These are phyloP conservation scores for Tenrec ecaudatus DNA, from an alignment of 2,113 vertebrate genomes.

Conservation along the genomic window DNA sequence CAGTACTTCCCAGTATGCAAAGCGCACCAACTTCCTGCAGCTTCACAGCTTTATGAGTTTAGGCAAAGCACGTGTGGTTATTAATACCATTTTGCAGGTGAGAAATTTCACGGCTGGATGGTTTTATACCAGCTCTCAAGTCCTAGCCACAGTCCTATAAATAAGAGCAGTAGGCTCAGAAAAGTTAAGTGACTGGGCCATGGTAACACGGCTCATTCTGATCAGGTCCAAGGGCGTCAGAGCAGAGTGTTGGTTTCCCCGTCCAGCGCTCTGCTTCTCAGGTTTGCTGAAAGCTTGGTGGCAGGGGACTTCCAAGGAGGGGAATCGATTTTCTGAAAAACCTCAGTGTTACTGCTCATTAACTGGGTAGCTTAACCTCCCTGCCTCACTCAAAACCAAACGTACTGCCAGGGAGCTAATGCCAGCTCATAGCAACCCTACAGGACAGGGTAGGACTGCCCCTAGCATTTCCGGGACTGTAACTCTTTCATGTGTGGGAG, in stretches of 20 bases:
- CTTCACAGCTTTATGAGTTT: not conserved
- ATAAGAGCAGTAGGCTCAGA: not conserved
- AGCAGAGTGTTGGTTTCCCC: not conserved
- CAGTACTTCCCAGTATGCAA: not conserved
- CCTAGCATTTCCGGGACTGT: no score
- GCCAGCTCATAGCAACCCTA: no score
- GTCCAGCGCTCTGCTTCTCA: not conserved
- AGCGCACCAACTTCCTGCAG: not conserved
- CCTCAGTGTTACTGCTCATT: not conserved
- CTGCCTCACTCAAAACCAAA: no score
- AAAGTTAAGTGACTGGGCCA: slow-evolving; percentile 26
- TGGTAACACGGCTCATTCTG: not conserved
- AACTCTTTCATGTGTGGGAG: no score
- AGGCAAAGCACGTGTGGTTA: not conserved
- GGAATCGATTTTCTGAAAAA: slow-evolving; percentile 47
- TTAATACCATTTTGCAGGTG: not conserved
- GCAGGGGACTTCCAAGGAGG: not conserved
- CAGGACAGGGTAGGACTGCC: no score
- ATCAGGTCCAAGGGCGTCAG: not conserved
- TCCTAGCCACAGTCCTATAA: not conserved
- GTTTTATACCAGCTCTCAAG: not conserved
- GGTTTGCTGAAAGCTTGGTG: not conserved
- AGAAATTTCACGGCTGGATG: not conserved
- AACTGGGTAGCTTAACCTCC: not conserved
- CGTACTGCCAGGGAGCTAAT: no score